Evolutionary conservation across 2,888 invertebrate genomes (phyloP), one percentile per base, ranked within the genome.

Genomic region (Caenorhabditis sp.): DNA sequence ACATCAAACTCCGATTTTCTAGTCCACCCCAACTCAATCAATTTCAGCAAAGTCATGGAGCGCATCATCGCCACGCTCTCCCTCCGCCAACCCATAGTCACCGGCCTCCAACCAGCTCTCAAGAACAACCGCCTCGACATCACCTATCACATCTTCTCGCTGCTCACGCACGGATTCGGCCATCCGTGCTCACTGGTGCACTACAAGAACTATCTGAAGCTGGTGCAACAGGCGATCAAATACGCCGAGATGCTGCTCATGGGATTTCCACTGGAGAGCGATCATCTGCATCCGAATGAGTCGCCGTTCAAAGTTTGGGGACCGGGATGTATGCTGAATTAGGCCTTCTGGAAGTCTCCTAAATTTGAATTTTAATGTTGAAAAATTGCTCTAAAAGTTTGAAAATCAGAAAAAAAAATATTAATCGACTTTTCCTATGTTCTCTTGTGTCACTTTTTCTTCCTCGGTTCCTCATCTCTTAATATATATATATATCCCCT

Each of bases 161-260:
- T 35, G 7, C n/a, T 54, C 10, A 56, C 56, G 2, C 69, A 69
- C 41, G 66, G 66, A 35, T 66, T 66, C 22, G 66, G 66, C 31
- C 66, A 66, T 22, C 51, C 51, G 14, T 28, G 28, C 28, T 69
- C 69, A 0, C n/a, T 69, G 2, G 12, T 16, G n/a, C 41, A 69
- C 41, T 69, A 69, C 56, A 7, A 24, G 14, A 0, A 0, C 14
- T 69, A 26, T 16, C 38, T 16, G 0, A 6, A 12, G 10, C 56
- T 69, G n/a, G 10, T 56, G 10, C 14, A 12, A 0, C 16, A 6
- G 0, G 68, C 68, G 7, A 47, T 47, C 19, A 0, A 1, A n/a
- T 6, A 49, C 2, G 26, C n/a, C 14, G 10, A 26, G 28, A n/a
- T n/a, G n/a, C n/a, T n/a, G n/a, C n/a, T n/a, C n/a, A n/a, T n/a